Evolutionary conservation across 2,888 invertebrate species (phyloP).

Genomic region (Taphrorychus bicolor): DNA sequence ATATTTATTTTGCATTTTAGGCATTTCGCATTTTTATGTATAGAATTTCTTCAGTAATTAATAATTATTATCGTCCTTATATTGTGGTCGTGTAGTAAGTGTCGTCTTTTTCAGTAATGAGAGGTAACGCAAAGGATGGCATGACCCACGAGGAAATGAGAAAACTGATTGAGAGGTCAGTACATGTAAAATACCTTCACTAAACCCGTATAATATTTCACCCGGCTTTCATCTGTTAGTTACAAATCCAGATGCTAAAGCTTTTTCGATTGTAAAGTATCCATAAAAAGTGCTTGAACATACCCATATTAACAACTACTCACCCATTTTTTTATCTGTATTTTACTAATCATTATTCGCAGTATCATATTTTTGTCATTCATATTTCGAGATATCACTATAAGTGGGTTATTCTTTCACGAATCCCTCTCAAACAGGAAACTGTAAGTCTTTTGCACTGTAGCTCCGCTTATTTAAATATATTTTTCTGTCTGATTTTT

Average conservation of each 20-base stretch:
- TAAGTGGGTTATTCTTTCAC: conserved; percentile 50
- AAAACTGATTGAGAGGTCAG: conserved; percentile 97
- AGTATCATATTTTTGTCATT: not conserved
- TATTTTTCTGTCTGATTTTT: not conserved
- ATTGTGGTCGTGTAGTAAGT: conserved; percentile 63
- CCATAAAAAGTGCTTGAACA: not conserved
- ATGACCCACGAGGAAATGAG: conserved; percentile 96
- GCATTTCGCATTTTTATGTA: conserved; percentile 22
- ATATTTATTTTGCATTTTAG: conserved; percentile 1
- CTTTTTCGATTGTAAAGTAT: conserved; percentile 5
- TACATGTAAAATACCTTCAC: conserved; percentile 52
- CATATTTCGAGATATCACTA: conserved; percentile 2
- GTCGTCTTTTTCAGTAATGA: conserved; percentile 68
- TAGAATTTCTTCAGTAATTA: conserved; percentile 23
- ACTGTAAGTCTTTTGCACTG: conserved; percentile 68
- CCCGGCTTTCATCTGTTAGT: not conserved
- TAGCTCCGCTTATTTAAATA: not conserved
- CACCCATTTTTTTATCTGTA: no score
- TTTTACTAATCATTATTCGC: no score
- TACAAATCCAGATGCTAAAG: not conserved
- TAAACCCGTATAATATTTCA: not conserved
- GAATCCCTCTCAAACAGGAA: conserved; percentile 72
- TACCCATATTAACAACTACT: not conserved
- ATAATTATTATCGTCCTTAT: conserved; percentile 44
- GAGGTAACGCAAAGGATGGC: conserved; percentile 84